Base-by-base conservation (phyloP, 2,113 vertebrate species). In the Hippocampus mohnikei region DNA sequence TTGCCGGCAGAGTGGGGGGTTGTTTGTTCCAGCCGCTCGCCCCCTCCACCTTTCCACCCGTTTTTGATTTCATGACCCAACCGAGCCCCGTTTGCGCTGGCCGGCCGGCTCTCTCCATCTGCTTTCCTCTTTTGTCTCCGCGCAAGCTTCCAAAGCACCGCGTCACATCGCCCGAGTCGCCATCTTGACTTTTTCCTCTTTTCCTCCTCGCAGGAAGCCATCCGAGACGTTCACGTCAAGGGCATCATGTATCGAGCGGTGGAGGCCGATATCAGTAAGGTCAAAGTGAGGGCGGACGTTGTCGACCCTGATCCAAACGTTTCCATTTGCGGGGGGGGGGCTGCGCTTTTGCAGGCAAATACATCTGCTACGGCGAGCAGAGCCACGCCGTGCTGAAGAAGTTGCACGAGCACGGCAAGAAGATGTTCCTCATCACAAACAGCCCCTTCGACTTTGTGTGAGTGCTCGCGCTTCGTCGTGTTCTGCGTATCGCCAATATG, bases 381-480 rank as follows among this genome's bases (percentile, higher is more conserved):
- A 99, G 95, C 12, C 94, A 95, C 0, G 96, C 95, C 0, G 96
- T 99, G 77, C 73, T 99, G 85, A 94, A 92, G 81, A 99, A 98
- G 82, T 90, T 99, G 81, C 93, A 94, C 42, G 94, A 94, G 68
- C 92, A 94, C 0, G 96, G 95, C 72, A 99, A 98, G 92, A 99
- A 98, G 91, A 96, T 99, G 95, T 99, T 99, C 86, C 95, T 99
- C 63, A 96, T 99, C 80, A 99, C 97, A 77, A 99, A 99, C 46
- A 99, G 97, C 88, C 97, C 97, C 23, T 95, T 96, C 71, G 97
- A 98, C 88, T 99, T 99, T 68, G 97, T 99, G 97, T 99, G 87
- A 95, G 97, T 93, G 40, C 50, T 33, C 73, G 44, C 10, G 48
- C 18, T 21, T 11, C 7, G 13, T 20, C 21, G 13, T 0, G 13